Conservation (phyloP, 2,888 invertebrate genomes). For the Seira sanloemensis region DNA sequence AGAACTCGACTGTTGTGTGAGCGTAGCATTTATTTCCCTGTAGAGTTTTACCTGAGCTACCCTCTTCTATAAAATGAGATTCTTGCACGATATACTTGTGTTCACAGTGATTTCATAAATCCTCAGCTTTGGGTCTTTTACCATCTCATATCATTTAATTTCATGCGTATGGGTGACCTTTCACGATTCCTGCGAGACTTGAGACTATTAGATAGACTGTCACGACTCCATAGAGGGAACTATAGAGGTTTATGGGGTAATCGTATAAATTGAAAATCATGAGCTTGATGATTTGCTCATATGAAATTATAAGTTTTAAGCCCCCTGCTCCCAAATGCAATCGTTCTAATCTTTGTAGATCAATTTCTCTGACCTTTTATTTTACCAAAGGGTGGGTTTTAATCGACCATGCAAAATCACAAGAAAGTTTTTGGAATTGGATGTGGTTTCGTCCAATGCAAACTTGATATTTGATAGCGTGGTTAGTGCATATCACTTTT, state of each 20-base stretch:
- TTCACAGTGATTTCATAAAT: too few species aligned
- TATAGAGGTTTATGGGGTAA: not conserved
- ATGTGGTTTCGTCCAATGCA: too few species aligned
- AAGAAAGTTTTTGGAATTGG: too few species aligned
- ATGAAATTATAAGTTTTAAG: too few species aligned
- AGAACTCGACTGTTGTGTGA: conserved; percentile 13
- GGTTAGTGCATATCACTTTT: too few species aligned
- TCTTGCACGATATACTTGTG: too few species aligned
- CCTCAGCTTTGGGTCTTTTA: too few species aligned
- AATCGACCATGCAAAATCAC: conserved; percentile 39
- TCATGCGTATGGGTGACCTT: conserved; percentile 48
- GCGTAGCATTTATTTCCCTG: conserved; percentile 26
- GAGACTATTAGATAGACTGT: not conserved
- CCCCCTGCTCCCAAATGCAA: too few species aligned
- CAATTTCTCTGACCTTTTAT: conserved; percentile 50
- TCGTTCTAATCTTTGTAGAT: conserved; percentile 43
- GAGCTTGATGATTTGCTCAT: conserved; percentile 12
- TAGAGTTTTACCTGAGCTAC: too few species aligned
- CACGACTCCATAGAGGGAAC: not conserved
- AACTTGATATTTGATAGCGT: too few species aligned
- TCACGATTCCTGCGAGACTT: conserved; percentile 25
- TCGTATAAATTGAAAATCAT: conserved; percentile 30
- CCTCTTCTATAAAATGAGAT: too few species aligned
- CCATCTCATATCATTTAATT: conserved; percentile 43
- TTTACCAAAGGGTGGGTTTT: conserved; percentile 17